Evolutionary conservation across 2,113 vertebrate species (phyloP), one percentile per base, ranked within the genome.

Genomic region (Ibidorhyncha struthersii): DNA sequence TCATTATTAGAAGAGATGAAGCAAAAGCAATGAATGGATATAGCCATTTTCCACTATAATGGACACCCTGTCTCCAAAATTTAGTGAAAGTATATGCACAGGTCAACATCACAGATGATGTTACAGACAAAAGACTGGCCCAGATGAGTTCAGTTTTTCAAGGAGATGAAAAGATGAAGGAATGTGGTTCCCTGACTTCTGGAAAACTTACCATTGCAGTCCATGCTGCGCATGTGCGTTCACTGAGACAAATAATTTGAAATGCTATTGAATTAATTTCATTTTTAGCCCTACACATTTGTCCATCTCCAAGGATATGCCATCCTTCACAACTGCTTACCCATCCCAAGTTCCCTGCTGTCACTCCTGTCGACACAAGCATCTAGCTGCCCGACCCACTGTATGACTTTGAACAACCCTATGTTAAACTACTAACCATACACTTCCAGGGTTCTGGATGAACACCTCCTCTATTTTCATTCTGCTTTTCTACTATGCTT

Each of bases 291-390:
- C 38, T 82, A 30, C 15, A 43, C 22, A 36, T 63, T 52, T 65
- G 19, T 40, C 40, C 19, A 2, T 53, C 38, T 70, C 15, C 40
- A 72, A 56, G 34, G 27, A 78, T 18, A 56, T 4, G 10, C 16
- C 38, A 8, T 8, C 45, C 12, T 85, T 80, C 40, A 66, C n/a
- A 43, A 10, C 0, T 23, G 22, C 40, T 71, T 45, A n/a, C 41
- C 38, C 56, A 30, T 9, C 25, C 30, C 18, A 62, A 52, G 49
- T 32, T 62, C 26, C 2, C n/a, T 69, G 15, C 43, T 67, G 14
- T n/a, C 34, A 53, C 22, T 82, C 38, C 26, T 89, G 43, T 55
- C 1, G 0, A 52, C 23, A 20, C 0, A 1, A 83, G n/a, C 30
- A 49, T 15, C 12, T 30, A 65, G 25, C 41, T 40, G 13, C 15